These are phyloP conservation scores for Xiphorhynchus elegans DNA, from an alignment of 2,113 vertebrate species.

Conservation along the genomic window DNA sequence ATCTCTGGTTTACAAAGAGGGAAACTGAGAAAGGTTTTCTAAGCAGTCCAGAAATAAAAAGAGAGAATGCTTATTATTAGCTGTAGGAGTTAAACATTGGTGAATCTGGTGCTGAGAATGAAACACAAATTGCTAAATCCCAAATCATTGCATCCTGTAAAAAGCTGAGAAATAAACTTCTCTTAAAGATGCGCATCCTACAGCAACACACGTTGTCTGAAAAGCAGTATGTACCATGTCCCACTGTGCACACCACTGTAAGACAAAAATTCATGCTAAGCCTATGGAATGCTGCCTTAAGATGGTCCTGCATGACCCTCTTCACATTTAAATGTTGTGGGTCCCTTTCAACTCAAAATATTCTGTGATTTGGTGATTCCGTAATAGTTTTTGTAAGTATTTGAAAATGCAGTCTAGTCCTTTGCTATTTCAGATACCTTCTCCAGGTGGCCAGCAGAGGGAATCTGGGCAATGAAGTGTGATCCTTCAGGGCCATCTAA, in stretches of 20 bases:
- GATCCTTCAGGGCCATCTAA: not conserved
- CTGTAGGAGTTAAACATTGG: not conserved
- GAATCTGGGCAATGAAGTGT: not conserved
- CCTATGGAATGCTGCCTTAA: not conserved
- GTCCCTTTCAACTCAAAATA: not conserved
- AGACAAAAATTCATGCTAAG: not conserved
- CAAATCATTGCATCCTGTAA: not conserved
- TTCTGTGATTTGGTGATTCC: not conserved
- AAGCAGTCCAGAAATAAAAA: not conserved
- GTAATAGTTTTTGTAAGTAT: fast-evolving
- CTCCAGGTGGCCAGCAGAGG: not conserved
- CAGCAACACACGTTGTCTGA: not conserved
- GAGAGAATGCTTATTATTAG: not conserved
- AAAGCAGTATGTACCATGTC: not conserved
- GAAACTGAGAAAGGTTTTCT: not conserved
- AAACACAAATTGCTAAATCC: not conserved
- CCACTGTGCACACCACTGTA: not conserved
- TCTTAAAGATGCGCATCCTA: not conserved
- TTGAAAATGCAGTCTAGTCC: not conserved
- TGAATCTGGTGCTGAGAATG: not conserved
- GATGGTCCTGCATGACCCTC: not conserved
- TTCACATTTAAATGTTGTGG: not conserved
- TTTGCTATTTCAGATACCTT: not conserved
- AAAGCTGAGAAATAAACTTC: not conserved
- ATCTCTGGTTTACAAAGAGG: not conserved